Evolutionary conservation across 2,113 vertebrate species (phyloP).

Genomic region (Neoarius graeffei): DNA sequence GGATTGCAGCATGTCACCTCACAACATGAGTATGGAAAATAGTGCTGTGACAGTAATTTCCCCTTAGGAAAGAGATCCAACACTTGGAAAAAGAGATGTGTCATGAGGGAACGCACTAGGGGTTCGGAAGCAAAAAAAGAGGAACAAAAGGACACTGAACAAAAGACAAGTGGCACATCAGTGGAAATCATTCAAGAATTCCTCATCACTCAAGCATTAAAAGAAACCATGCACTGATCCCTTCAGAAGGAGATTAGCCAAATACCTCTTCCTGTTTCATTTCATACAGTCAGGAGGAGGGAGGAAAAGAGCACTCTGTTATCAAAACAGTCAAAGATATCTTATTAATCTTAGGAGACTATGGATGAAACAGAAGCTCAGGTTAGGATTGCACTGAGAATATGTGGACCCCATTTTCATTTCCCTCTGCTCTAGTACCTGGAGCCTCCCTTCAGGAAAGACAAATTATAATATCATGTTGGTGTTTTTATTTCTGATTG

Average conservation of each 20-base stretch:
- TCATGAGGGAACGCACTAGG: neutral
- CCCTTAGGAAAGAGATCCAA: neutral
- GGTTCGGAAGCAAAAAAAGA: conserved; percentile 40
- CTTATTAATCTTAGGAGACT: conserved; percentile 67
- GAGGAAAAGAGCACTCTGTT: conserved; percentile 55
- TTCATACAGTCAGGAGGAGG: conserved; percentile 60
- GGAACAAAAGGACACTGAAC: conserved; percentile 40
- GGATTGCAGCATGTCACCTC: neutral
- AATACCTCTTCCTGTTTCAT: conserved; percentile 62
- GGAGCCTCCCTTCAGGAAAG: conserved; percentile 63
- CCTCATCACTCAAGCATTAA: conserved; percentile 60
- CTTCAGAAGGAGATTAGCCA: conserved; percentile 65
- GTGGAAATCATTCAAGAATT: conserved; percentile 46
- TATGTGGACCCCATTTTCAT: conserved; percentile 60
- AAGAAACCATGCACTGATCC: conserved; percentile 62
- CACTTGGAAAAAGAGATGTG: neutral
- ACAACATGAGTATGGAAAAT: conserved; percentile 29
- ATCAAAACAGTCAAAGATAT: conserved; percentile 65
- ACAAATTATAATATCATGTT: conserved; percentile 73
- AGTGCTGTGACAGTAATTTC: neutral
- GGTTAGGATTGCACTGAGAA: conserved; percentile 49
- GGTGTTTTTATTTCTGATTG: conserved; percentile 75
- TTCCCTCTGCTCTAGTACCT: conserved; percentile 65
- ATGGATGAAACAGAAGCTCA: conserved; percentile 59
- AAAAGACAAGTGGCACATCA: conserved; percentile 46